Conservation (phyloP, 2,888 invertebrate species). For the Nemotelus pantherinus region DNA sequence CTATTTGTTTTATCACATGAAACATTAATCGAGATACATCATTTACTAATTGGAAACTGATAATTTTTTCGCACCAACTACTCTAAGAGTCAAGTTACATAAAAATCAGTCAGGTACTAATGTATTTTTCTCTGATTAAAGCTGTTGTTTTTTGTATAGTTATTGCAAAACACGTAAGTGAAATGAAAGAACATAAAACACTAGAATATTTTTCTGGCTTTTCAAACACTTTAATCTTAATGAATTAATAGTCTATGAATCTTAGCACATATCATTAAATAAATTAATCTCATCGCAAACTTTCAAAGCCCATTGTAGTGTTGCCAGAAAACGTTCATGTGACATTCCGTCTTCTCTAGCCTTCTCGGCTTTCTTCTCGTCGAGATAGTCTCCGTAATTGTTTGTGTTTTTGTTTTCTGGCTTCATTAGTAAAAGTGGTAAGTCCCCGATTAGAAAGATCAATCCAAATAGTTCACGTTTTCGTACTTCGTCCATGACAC, state of each 20-base stretch:
- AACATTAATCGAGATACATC: too few relatives aligned
- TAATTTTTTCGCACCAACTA: too few relatives aligned
- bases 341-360: slow-evolving; percentile 61
- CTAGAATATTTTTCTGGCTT: too few relatives aligned
- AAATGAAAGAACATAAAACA: too few relatives aligned
- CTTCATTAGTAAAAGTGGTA: background rate
- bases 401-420: background rate
- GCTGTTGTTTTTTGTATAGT: too few relatives aligned
- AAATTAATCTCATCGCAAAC: background rate
- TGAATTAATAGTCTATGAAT: background rate
- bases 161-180: too few relatives aligned
- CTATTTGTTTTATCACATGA: too few relatives aligned
- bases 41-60: too few relatives aligned
- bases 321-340: slow-evolving; percentile 50
- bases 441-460: background rate
- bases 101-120: too few relatives aligned
- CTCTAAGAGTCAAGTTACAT: too few relatives aligned
- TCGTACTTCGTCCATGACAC: background rate
- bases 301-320: slow-evolving; percentile 14
- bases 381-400: slow-evolving; percentile 6
- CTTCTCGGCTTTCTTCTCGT: slow-evolving; percentile 50
- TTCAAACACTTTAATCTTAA: too few relatives aligned
- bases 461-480: slow-evolving; percentile 17
- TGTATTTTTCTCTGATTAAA: too few relatives aligned
- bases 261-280: background rate